A percentile compares a stretch with the other conserved stretches of the same genome.
Evolutionary conservation across 2,797 vertebrate genomes (phyloP).

Genomic region (Agapornis canus): DNA sequence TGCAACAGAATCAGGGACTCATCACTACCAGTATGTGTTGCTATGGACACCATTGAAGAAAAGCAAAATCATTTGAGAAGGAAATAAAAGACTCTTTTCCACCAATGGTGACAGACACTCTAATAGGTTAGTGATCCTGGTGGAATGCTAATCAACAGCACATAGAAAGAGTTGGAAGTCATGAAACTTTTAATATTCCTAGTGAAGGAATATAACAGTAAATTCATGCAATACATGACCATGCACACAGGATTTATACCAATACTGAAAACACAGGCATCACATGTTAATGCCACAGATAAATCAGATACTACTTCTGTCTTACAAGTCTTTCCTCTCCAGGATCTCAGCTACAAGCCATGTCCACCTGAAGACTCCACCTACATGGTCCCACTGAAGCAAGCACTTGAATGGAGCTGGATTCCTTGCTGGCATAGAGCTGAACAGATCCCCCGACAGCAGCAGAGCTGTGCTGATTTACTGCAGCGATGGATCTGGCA

Average conservation of each 20-base stretch:
- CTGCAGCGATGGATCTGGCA: conserved; percentile 33
- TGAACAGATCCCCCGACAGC: background rate
- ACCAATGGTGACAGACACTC: conserved; percentile 39
- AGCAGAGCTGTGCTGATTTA: background rate
- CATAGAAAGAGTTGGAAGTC: conserved; percentile 37
- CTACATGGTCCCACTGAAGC: background rate
- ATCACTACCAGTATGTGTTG: conserved; percentile 53
- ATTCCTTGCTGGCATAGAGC: background rate
- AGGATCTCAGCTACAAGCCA: background rate
- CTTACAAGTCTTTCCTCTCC: background rate
- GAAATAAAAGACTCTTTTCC: conserved; percentile 48
- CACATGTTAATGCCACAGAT: background rate
- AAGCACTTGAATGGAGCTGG: background rate
- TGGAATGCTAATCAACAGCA: conserved; percentile 65
- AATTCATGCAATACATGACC: background rate
- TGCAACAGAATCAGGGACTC: conserved; percentile 23
- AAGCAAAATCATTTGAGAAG: conserved; percentile 65
- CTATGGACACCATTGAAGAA: conserved; percentile 58
- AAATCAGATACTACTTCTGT: background rate
- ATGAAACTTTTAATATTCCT: conserved; percentile 15
- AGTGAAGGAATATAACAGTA: background rate
- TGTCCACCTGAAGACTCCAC: background rate
- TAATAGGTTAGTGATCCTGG: conserved; percentile 61
- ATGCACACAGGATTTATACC: background rate
- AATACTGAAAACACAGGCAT: background rate